Conservation (phyloP, 2,888 invertebrate genomes). For the Sminthurinus aureus region DNA sequence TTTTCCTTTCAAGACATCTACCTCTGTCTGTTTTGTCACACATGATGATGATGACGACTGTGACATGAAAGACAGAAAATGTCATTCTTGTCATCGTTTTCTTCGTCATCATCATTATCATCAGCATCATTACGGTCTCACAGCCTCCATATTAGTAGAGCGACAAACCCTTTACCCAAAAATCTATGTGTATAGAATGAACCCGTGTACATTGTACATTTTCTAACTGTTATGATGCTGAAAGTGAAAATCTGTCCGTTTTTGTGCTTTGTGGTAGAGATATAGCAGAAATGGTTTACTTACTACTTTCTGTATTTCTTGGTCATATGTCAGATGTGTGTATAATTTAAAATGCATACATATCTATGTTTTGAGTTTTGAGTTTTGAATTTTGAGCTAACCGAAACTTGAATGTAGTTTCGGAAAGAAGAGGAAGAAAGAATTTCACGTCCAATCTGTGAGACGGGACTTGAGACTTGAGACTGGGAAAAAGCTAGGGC, state of each 20-base stretch:
- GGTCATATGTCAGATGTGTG: background rate
- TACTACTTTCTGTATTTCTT: background rate
- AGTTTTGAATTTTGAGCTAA: background rate
- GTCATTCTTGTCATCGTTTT: conserved; percentile 31
- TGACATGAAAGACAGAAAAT: background rate
- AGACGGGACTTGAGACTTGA: background rate
- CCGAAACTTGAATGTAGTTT: background rate
- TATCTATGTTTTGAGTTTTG: background rate
- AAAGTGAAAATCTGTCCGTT: conserved; percentile 26
- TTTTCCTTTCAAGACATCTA: background rate
- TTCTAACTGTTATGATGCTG: background rate
- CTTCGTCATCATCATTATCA: too few relatives aligned
- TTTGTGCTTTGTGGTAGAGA: too few relatives aligned
- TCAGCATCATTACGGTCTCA: too few relatives aligned
- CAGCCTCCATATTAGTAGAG: too few relatives aligned
- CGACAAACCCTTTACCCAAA: background rate
- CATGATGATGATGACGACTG: conserved; percentile 30
- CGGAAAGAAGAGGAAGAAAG: too few relatives aligned
- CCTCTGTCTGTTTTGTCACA: conserved; percentile 32
- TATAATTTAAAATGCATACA: background rate
- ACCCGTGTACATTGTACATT: too few relatives aligned
- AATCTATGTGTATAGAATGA: too few relatives aligned
- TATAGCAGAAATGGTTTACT: too few relatives aligned
- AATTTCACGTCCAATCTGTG: background rate
- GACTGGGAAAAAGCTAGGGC: background rate